Evolutionary conservation across 2,113 vertebrate species (phyloP).

Genomic region (Scolopax mira): DNA sequence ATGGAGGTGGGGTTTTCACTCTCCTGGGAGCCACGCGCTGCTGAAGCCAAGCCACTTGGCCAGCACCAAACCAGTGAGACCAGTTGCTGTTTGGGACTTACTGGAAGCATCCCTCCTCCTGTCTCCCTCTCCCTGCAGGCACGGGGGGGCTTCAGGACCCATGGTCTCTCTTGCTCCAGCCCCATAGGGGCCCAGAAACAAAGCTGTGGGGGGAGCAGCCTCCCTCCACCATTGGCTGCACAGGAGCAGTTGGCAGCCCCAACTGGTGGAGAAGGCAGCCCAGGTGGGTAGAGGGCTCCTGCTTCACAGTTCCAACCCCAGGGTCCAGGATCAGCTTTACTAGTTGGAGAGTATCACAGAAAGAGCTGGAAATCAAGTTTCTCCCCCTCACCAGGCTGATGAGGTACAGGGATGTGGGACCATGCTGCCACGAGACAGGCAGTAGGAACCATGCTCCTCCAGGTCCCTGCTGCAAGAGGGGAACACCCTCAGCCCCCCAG

Average conservation of each 20-base stretch:
- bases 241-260: no score
- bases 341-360: background rate
- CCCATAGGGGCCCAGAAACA: rapidly evolving
- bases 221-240: background rate
- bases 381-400: background rate
- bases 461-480: background rate
- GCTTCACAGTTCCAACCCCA: background rate
- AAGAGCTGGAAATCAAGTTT: background rate
- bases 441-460: background rate
- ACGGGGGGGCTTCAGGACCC: rapidly evolving
- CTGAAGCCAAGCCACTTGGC: rapidly evolving
- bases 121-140: background rate
- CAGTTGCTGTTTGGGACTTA: background rate
- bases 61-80: background rate
- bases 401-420: no score
- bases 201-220: background rate
- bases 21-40: rapidly evolving
- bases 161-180: rapidly evolving
- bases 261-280: background rate
- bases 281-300: background rate
- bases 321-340: background rate
- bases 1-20: background rate
- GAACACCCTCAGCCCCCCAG: background rate
- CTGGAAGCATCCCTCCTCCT: background rate
- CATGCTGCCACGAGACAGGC: background rate